These are phyloP conservation scores for Psittacula echo DNA, from an alignment of 2,797 vertebrate species.

Conservation along the genomic window DNA sequence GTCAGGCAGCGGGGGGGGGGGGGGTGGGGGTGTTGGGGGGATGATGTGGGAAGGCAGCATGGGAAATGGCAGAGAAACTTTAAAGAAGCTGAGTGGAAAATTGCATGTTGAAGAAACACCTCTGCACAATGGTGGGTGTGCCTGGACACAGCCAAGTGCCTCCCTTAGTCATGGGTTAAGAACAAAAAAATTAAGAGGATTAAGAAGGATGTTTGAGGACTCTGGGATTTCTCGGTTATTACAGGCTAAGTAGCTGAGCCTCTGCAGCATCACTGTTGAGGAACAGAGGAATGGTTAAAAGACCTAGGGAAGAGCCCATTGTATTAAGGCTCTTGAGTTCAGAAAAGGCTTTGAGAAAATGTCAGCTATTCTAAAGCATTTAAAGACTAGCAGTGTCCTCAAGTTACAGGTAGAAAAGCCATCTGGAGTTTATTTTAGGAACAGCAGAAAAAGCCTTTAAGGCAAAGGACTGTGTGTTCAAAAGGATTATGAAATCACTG, in stretches of 20 bases:
- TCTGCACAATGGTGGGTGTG: background rate
- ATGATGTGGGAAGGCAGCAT: too few relatives aligned
- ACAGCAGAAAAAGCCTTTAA: constrained; percentile 18
- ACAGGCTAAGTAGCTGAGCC: background rate
- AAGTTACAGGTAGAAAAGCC: constrained; percentile 51
- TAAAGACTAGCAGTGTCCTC: constrained; percentile 19
- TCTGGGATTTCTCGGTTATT: background rate
- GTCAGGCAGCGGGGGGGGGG: background rate
- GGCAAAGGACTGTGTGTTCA: background rate
- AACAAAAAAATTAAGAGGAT: background rate
- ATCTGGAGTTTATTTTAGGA: constrained; percentile 52
- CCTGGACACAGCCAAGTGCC: background rate
- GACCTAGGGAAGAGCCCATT: background rate
- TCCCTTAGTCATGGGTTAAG: background rate
- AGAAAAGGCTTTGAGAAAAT: background rate
- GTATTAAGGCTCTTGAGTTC: background rate
- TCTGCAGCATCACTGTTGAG: background rate
- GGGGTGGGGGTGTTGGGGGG: too few relatives aligned
- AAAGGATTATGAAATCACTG: constrained; percentile 11
- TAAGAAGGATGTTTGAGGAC: background rate
- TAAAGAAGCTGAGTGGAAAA: background rate
- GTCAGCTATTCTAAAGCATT: background rate
- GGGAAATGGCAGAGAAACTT: background rate
- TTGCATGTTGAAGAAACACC: fast-evolving
- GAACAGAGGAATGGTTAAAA: background rate